Evolutionary conservation across 2,113 vertebrate genomes (phyloP).

Genomic region (Planiliza haematocheilus): DNA sequence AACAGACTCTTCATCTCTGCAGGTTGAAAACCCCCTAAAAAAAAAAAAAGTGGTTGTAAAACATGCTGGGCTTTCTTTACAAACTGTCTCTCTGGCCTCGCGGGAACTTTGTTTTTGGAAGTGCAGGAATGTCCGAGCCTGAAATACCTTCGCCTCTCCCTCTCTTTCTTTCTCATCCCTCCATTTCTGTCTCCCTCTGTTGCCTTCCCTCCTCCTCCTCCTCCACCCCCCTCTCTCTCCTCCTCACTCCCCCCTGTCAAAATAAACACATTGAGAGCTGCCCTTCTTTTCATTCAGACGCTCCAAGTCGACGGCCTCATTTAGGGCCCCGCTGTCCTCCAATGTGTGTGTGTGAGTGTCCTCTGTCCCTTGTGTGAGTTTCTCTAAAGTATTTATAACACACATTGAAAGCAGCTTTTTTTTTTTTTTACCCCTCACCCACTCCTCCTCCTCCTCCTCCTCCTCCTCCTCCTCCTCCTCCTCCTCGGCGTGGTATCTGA

Average conservation of each 20-base stretch:
- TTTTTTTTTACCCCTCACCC: background rate
- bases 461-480: background rate
- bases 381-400: conserved; percentile 74
- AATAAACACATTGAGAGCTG: conserved; percentile 81
- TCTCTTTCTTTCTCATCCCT: conserved; percentile 48
- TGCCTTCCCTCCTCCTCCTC: background rate
- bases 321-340: conserved; percentile 62
- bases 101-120: conserved; percentile 58
- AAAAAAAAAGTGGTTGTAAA: background rate
- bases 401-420: conserved; percentile 61
- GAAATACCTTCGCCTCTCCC: conserved; percentile 45
- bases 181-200: conserved; percentile 43
- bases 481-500: conserved; percentile 67
- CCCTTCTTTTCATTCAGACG: conserved; percentile 74
- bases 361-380: conserved; percentile 11
- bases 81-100: conserved; percentile 16
- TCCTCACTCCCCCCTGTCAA: conserved; percentile 74
- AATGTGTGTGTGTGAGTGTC: conserved; percentile 19
- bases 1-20: background rate
- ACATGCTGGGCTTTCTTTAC: conserved; percentile 4
- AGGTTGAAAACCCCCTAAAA: background rate
- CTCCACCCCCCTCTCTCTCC: conserved; percentile 19
- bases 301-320: conserved; percentile 49
- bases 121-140: conserved; percentile 60
- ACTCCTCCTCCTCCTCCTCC: background rate